phyloP scores from a whole-genome alignment of 2,888 invertebrate genomes.

The Eupithecia subumbrata region DNA sequence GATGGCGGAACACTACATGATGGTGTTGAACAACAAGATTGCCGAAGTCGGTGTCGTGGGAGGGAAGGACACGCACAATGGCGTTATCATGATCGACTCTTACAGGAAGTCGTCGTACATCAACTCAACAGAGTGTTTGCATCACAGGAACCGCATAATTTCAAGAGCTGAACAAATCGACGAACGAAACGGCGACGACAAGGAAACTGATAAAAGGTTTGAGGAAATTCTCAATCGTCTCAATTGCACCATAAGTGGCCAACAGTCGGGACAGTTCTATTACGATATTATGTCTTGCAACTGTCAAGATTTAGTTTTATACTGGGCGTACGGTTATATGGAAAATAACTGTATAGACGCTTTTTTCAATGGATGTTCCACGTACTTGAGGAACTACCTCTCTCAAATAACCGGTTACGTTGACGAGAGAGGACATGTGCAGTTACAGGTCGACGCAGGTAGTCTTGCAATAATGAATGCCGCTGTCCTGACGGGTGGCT shows the following conservation, averaged over 20 bases:
- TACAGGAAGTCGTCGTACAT: conserved; percentile 3
- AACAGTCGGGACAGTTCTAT: background rate
- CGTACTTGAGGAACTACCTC: background rate
- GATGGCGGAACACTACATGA: background rate
- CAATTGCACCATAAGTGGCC: background rate
- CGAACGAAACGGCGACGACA: background rate
- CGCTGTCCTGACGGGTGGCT: no score
- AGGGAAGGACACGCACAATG: conserved; percentile 1
- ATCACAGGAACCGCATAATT: background rate
- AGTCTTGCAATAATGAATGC: background rate
- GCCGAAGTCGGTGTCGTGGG: conserved; percentile 4
- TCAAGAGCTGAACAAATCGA: conserved; percentile 1
- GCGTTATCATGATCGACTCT: background rate
- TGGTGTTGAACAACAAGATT: background rate
- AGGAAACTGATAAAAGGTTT: background rate
- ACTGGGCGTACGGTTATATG: background rate
- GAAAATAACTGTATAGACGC: background rate
- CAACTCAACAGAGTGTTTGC: conserved; percentile 5
- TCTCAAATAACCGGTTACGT: background rate
- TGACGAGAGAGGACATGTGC: background rate
- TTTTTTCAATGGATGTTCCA: background rate
- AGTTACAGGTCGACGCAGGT: background rate
- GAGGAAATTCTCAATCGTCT: background rate
- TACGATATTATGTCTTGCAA: background rate
- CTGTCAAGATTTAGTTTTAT: background rate